These are phyloP conservation scores for Drosophila malerkotliana DNA, from an alignment of 1,140 invertebrate species.

Conservation along the genomic window DNA sequence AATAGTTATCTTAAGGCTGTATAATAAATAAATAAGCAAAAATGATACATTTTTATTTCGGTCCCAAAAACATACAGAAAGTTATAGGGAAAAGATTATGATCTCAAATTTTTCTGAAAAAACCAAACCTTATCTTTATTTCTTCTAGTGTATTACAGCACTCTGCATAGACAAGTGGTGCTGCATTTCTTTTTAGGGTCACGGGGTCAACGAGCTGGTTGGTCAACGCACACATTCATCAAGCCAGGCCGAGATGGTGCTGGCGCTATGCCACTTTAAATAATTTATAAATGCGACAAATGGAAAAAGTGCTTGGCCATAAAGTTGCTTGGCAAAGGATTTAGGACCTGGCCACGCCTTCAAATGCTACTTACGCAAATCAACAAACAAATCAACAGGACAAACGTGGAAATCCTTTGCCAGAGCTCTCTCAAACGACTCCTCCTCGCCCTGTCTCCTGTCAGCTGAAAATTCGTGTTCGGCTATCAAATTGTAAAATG, in stretches of 20 bases:
- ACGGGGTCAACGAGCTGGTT: constrained; percentile 73
- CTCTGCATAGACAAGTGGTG: constrained; percentile 7
- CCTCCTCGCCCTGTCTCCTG: constrained; percentile 44
- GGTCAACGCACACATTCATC: constrained; percentile 52
- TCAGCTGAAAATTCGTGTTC: constrained; percentile 67
- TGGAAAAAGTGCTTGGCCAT: constrained; percentile 62
- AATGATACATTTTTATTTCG: no score
- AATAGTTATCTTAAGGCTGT: not conserved
- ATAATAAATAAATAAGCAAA: not conserved
- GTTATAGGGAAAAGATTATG: no score
- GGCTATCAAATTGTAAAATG: constrained; percentile 77
- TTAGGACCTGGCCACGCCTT: constrained; percentile 32
- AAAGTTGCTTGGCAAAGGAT: constrained; percentile 51
- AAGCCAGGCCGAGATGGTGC: constrained; percentile 19
- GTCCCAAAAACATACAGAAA: no score
- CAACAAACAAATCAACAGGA: constrained; percentile 76
- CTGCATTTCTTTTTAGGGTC: constrained; percentile 65
- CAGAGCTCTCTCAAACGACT: constrained; percentile 43
- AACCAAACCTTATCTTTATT: no score
- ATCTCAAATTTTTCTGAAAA: no score
- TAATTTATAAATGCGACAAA: constrained; percentile 80
- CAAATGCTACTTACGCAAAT: constrained; percentile 54
- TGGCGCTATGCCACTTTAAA: constrained; percentile 70
- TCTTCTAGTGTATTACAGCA: not conserved
- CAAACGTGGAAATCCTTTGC: constrained; percentile 59